Conservation (phyloP, 2,797 vertebrate genomes). For the Apogon talboti region DNA sequence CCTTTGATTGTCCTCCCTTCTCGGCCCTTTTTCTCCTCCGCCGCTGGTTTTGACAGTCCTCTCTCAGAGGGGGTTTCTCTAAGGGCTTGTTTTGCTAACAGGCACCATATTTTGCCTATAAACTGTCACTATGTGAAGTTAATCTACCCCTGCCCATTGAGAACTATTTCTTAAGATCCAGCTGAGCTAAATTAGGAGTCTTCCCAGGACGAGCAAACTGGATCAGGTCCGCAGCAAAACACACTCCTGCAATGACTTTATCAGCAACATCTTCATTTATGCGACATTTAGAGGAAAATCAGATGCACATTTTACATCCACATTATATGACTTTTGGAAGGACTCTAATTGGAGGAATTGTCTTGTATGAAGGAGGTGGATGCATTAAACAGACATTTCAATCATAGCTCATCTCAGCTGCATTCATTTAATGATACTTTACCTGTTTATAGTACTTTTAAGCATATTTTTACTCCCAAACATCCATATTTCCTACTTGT, state of each 20-base stretch:
- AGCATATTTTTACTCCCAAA: no score
- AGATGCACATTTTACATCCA: no score
- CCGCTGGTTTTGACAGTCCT: conserved; percentile 67
- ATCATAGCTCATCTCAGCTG: no score
- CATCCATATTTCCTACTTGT: no score
- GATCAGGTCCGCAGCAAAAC: conserved; percentile 4
- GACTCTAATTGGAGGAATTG: no score
- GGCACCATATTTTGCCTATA: conserved; percentile 80
- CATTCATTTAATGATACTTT: no score
- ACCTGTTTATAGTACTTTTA: no score
- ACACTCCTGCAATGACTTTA: conserved; percentile 2
- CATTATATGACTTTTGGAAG: no score
- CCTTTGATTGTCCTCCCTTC: conserved; percentile 82
- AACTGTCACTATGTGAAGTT: conserved; percentile 79
- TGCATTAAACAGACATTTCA: no score
- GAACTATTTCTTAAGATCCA: conserved; percentile 43
- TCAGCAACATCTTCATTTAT: no score
- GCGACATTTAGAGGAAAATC: no score
- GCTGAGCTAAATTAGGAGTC: conserved; percentile 48
- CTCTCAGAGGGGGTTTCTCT: conserved; percentile 54
- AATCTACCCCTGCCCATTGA: conserved; percentile 65
- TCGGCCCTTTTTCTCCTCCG: conserved; percentile 69
- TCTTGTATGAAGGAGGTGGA: no score
- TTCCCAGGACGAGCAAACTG: conserved; percentile 19
- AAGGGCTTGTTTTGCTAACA: conserved; percentile 85